Conservation (phyloP, 2,113 vertebrate species). For the Phoxinus phoxinus region DNA sequence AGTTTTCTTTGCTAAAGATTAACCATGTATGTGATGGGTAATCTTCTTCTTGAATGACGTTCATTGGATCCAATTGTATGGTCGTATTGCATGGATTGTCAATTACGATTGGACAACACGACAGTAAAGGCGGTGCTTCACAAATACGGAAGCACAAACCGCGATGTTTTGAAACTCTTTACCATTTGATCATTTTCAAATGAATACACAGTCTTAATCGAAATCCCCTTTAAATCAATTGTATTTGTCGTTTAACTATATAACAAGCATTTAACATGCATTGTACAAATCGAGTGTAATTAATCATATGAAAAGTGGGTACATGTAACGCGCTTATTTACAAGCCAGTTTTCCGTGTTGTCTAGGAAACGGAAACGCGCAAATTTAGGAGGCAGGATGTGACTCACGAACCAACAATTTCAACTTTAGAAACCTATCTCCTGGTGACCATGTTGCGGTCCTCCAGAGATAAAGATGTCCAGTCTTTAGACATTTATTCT, state of each 20-base stretch:
- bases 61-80: slow-evolving; percentile 7
- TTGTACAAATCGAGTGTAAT: background rate
- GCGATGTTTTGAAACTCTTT: slow-evolving; percentile 50
- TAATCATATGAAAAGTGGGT: background rate
- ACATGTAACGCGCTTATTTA: background rate
- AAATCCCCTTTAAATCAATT: background rate
- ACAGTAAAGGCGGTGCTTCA: slow-evolving; percentile 35
- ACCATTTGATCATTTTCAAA: background rate
- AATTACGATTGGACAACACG: slow-evolving; percentile 16
- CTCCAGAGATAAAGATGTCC: background rate
- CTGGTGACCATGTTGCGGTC: background rate
- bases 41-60: slow-evolving; percentile 29
- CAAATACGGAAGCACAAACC: slow-evolving; percentile 50
- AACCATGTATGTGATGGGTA: background rate
- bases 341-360: slow-evolving; percentile 7
- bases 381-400: slow-evolving; percentile 1
- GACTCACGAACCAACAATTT: slow-evolving; percentile 9
- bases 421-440: slow-evolving; percentile 5
- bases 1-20: background rate
- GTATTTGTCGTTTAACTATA: background rate
- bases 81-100: background rate
- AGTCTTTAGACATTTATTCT: slow-evolving; percentile 13
- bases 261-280: too few species aligned
- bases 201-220: background rate
- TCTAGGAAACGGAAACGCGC: slow-evolving; percentile 42